Evolutionary conservation across 2,113 vertebrate genomes (phyloP).

Genomic region (Lichenostomus cassidix): DNA sequence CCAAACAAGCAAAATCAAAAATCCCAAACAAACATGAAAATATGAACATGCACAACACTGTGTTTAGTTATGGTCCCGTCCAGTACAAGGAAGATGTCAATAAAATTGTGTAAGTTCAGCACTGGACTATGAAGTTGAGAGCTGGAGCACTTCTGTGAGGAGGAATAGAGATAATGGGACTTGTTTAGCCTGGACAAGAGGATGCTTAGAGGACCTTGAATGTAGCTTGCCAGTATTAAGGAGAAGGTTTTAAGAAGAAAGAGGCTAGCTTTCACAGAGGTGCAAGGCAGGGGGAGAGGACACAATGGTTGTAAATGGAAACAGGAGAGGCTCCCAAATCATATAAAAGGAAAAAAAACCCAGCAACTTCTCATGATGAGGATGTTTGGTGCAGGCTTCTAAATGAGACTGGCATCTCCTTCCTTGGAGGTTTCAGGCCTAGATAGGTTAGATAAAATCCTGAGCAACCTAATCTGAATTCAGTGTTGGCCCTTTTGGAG

Average conservation of each 20-base stretch:
- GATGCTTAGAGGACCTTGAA: neutral
- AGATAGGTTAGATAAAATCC: neutral
- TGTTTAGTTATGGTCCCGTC: neutral
- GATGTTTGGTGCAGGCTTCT: neutral
- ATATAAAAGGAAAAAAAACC: rapidly evolving
- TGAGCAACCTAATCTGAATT: neutral
- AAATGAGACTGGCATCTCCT: neutral
- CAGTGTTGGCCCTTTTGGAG: neutral
- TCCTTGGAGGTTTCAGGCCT: neutral
- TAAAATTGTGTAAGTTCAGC: neutral
- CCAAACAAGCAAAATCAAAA: neutral
- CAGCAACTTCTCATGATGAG: neutral
- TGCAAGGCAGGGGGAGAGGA: neutral
- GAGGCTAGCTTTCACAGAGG: neutral
- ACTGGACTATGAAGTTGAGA: neutral
- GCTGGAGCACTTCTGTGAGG: neutral
- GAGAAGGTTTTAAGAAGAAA: neutral
- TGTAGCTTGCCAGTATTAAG: neutral
- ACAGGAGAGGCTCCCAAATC: neutral
- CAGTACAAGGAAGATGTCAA: neutral
- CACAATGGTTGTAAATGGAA: neutral
- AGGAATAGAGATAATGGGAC: neutral
- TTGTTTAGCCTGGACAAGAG: neutral
- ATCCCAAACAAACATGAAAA: neutral
- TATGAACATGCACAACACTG: neutral